Percentiles rank a stretch among this genome's conserved stretches.
Evolutionary conservation across 2,113 vertebrate genomes (phyloP).

Genomic region (Sula dactylatra): DNA sequence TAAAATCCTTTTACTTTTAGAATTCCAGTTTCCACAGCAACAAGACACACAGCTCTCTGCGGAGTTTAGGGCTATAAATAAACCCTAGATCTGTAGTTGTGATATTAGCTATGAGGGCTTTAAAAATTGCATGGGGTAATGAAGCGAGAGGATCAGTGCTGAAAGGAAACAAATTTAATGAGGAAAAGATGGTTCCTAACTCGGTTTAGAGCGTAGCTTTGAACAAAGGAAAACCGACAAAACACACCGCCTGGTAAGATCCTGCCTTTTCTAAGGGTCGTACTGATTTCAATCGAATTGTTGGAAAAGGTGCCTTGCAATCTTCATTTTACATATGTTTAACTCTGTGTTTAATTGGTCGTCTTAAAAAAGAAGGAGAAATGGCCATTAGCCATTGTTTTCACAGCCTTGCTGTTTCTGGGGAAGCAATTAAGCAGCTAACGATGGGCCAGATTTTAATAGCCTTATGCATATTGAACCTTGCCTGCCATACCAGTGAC

Average conservation of each 20-base stretch:
- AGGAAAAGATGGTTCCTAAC: neutral
- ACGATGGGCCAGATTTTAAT: neutral
- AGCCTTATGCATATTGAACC: neutral
- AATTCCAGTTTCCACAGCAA: conserved; percentile 68
- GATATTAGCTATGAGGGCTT: conserved; percentile 43
- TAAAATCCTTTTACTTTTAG: neutral
- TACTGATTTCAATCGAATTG: neutral
- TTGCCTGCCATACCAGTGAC: neutral
- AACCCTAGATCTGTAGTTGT: conserved; percentile 44
- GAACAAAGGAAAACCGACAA: neutral
- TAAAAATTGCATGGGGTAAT: neutral
- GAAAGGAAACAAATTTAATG: neutral
- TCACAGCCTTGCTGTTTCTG: neutral
- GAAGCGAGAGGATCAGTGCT: neutral
- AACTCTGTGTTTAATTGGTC: accelerated
- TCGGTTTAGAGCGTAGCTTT: neutral
- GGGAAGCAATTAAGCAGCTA: neutral
- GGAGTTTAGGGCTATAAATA: conserved; percentile 74
- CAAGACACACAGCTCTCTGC: conserved; percentile 61
- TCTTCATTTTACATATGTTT: neutral
- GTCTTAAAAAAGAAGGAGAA: neutral
- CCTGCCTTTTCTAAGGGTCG: neutral
- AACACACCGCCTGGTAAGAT: neutral
- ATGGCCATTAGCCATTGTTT: neutral
- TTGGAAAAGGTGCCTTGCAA: neutral